A percentile compares a stretch with the other conserved stretches of the same genome.
Evolutionary conservation across 2,888 invertebrate genomes (phyloP).

Genomic region (Eutolmus rufibarbis): DNA sequence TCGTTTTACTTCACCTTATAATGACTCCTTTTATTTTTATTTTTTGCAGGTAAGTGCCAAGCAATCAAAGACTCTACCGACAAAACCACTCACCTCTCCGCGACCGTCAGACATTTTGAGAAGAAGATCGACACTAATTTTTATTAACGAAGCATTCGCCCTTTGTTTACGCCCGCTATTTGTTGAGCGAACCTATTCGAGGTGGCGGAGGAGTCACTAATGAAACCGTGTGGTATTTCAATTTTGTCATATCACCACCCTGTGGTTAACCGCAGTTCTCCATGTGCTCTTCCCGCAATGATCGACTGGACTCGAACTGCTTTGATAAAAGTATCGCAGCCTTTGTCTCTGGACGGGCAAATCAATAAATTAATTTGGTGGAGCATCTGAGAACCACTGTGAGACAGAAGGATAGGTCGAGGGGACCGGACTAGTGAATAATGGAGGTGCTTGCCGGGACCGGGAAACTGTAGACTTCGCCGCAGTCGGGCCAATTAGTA

Average conservation of each 20-base stretch:
- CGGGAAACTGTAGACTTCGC: neutral
- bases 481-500: neutral
- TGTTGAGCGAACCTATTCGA: neutral
- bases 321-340: neutral
- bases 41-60: neutral
- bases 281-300: neutral
- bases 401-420: neutral
- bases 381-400: neutral
- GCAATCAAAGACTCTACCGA: neutral
- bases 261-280: neutral
- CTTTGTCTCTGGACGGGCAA: neutral
- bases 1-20: neutral
- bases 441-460: neutral
- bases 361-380: conserved; percentile 32
- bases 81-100: neutral
- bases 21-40: neutral
- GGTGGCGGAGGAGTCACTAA: neutral
- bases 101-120: neutral
- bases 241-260: neutral
- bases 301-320: neutral
- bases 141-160: neutral
- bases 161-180: neutral
- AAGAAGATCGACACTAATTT: neutral
- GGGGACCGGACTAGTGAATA: neutral
- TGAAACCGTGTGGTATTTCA: neutral